Base-by-base conservation (phyloP, 2,888 invertebrate species). In the Diarsia rubi region DNA sequence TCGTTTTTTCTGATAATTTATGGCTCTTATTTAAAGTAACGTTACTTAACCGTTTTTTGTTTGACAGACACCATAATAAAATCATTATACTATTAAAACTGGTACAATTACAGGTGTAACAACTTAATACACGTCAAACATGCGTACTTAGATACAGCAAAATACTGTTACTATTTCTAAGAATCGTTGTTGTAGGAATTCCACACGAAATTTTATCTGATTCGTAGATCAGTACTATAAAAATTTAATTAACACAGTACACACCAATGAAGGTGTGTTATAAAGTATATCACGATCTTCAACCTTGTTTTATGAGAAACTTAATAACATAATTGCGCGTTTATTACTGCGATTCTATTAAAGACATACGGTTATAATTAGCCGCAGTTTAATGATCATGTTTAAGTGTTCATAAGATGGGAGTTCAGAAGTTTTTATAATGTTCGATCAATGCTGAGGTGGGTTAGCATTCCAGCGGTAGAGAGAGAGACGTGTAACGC, bases 401-500 rank as follows among this genome's bases (percentile, higher is more conserved):
- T 83, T 88, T 83, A 86, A 88, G 82, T 86, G 86, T 87, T 87
- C 87, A 83, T 83, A 72, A 72, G 78, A 86, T 83, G 74, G 76
- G 83, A 83, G 79, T 82, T 80, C 49, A 57, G 68, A 66, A 65
- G 84, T 87, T 90, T 89, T 91, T 79, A 70, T 71, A 67, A 73
- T 81, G 71, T 67, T 73, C 85, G 86, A 88, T 90, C 88, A 88
- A 88, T 91, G 64, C 64, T 42, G 45, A 65, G 89, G 88, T 73
- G 79, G 62, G 91, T 91, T 91, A 85, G 89, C 90, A 93, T 93
- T 93, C 92, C 90, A 83, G 83, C 86, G 84, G 90, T 90, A 89
- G 86, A 87, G 88, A 92, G 89, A 92, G 89, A 88, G 88, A 93
- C 92, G 91, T 93, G 93, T 91, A 90, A 92, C 89, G 91, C 92